Conservation (phyloP, 2,113 vertebrate species). For the Microtus ochrogaster region DNA sequence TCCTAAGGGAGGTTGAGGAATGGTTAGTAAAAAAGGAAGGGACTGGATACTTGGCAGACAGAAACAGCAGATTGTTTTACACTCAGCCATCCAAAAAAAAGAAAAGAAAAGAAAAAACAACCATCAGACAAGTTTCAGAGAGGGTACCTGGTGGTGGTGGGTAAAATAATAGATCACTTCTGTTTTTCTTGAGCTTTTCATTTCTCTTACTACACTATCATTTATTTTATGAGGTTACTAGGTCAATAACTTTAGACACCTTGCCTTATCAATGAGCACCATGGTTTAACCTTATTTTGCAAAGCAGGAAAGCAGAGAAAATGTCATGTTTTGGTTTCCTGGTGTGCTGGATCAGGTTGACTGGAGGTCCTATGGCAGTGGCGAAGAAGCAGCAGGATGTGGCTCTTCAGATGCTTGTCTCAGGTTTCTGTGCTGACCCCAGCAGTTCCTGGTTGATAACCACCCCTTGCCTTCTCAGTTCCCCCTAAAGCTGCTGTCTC, state of each 20-base stretch:
- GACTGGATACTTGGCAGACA: not conserved
- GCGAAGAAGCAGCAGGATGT: not conserved
- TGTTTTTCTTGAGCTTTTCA: not conserved
- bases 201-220: not conserved
- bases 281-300: conserved; percentile 40
- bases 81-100: not conserved
- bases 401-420: conserved; percentile 16
- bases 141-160: not conserved
- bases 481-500: not conserved
- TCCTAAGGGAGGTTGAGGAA: not conserved
- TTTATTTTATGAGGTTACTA: conserved; percentile 25
- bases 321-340: not conserved
- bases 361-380: not conserved
- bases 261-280: not conserved
- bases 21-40: not conserved
- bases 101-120: not conserved
- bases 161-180: not conserved
- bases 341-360: not conserved
- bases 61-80: not conserved
- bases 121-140: not conserved
- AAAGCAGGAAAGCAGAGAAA: not conserved
- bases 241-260: not conserved
- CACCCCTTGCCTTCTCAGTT: not conserved
- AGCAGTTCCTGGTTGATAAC: not conserved
- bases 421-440: conserved; percentile 34